A percentile compares a stretch with the other conserved stretches of the same genome.
These are phyloP conservation scores for Pseudorhiza aurosa DNA, from an alignment of 30 jellyfish, hydroid and myxozoan species.

Conservation along the genomic window DNA sequence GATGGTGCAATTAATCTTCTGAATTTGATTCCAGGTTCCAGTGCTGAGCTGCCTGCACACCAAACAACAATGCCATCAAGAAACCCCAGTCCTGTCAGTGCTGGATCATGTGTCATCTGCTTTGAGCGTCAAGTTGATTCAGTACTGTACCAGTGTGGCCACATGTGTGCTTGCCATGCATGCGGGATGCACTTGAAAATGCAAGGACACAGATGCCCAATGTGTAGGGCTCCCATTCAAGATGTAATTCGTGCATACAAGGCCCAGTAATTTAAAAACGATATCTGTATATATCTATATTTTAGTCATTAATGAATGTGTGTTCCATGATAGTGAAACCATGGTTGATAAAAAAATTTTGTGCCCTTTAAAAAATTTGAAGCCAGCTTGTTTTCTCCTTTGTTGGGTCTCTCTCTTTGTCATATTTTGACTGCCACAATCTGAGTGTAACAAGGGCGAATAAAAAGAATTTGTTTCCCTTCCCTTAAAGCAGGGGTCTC, in stretches of 20 bases:
- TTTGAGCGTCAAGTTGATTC: constrained; percentile 77
- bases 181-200: constrained; percentile 85
- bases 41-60: constrained; percentile 34
- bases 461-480: no score
- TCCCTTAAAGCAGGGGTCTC: no score
- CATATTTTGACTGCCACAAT: no score
- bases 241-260: constrained; percentile 84
- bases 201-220: constrained; percentile 89
- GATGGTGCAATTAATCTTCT: no score
- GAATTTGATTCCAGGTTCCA: constrained; percentile 21
- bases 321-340: no score
- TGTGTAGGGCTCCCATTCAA: constrained; percentile 90
- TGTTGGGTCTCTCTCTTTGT: no score
- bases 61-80: constrained; percentile 16
- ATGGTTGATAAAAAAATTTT: no score
- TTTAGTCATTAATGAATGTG: no score
- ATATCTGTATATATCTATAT: no score
- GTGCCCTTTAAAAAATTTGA: no score
- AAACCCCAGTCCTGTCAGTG: constrained; percentile 45
- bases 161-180: constrained; percentile 81
- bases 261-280: constrained; percentile 59
- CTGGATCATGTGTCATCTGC: constrained; percentile 89
- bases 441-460: no score
- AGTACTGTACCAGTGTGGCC: constrained; percentile 91
- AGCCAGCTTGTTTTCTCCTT: no score